A percentile compares a stretch with the other conserved stretches of the same genome.
phyloP scores from a whole-genome alignment of 1,140 invertebrate genomes.

The Pseudomyrmex sp. region DNA sequence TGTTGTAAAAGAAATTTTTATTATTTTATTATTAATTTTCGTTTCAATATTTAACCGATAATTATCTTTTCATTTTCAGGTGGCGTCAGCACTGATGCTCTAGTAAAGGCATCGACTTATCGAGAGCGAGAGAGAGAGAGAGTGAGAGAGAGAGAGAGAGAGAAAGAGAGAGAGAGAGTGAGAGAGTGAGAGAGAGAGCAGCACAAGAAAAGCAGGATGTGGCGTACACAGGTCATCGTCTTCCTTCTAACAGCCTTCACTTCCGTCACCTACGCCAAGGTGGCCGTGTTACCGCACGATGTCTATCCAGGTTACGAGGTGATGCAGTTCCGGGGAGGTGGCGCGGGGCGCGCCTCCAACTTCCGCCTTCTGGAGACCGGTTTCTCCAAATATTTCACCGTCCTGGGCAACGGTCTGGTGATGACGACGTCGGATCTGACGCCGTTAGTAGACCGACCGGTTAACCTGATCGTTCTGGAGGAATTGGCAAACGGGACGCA shows the following conservation, averaged over 20 bases:
- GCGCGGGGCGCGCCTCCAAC: constrained; percentile 83
- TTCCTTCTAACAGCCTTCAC: constrained; percentile 51
- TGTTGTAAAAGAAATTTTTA: neutral
- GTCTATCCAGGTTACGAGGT: constrained; percentile 94
- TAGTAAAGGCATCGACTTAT: constrained; percentile 57
- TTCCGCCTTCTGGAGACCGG: constrained; percentile 91
- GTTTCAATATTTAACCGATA: neutral
- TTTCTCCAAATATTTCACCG: constrained; percentile 93
- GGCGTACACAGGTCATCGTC: constrained; percentile 52
- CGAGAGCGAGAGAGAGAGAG: constrained; percentile 45
- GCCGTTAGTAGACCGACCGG: constrained; percentile 91
- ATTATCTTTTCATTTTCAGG: constrained; percentile 43
- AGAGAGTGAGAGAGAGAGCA: constrained; percentile 28
- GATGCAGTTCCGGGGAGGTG: constrained; percentile 87
- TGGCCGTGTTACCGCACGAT: constrained; percentile 91
- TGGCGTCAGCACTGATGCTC: constrained; percentile 63
- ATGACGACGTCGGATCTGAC: constrained; percentile 95
- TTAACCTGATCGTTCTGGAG: constrained; percentile 92
- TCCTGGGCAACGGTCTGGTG: constrained; percentile 94
- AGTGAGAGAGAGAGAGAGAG: constrained; percentile 50
- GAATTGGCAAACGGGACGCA: constrained; percentile 91
- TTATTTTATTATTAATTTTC: neutral
- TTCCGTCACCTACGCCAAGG: constrained; percentile 64
- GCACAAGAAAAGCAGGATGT: constrained; percentile 61
- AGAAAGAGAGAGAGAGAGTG: neutral